Evolutionary conservation across 2,888 invertebrate genomes (phyloP).

Genomic region (Leptothorax acervorum): DNA sequence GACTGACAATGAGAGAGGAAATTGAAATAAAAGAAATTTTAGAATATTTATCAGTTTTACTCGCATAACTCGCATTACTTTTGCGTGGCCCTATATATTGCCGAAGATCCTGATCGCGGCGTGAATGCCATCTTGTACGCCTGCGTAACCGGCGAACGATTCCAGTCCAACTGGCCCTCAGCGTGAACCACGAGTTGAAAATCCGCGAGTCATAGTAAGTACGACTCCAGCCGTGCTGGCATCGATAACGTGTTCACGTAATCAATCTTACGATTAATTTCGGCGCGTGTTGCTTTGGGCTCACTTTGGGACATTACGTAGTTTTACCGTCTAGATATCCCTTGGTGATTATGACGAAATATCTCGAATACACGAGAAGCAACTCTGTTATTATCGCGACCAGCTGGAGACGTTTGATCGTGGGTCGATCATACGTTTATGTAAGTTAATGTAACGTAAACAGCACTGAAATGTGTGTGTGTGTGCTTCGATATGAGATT

Average conservation of each 20-base stretch:
- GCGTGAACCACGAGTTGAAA: constrained; percentile 70
- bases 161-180: constrained; percentile 60
- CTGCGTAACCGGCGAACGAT: constrained; percentile 62
- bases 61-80: neutral
- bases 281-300: neutral
- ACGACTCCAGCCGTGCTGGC: constrained; percentile 58
- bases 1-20: neutral
- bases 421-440: neutral
- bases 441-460: neutral
- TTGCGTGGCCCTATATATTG: constrained; percentile 6
- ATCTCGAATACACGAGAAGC: neutral
- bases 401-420: neutral
- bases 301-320: neutral
- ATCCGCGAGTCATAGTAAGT: constrained; percentile 65
- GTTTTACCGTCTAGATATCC: neutral
- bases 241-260: constrained; percentile 25
- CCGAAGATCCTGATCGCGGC: constrained; percentile 40
- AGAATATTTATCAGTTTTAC: neutral
- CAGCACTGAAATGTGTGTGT: neutral
- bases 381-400: constrained; percentile 7
- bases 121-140: constrained; percentile 63
- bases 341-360: neutral
- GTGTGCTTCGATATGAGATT: neutral
- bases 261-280: constrained; percentile 10
- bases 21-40: neutral